Evolutionary conservation across 2,797 vertebrate species (phyloP).

Genomic region (Acanthiza pusilla): DNA sequence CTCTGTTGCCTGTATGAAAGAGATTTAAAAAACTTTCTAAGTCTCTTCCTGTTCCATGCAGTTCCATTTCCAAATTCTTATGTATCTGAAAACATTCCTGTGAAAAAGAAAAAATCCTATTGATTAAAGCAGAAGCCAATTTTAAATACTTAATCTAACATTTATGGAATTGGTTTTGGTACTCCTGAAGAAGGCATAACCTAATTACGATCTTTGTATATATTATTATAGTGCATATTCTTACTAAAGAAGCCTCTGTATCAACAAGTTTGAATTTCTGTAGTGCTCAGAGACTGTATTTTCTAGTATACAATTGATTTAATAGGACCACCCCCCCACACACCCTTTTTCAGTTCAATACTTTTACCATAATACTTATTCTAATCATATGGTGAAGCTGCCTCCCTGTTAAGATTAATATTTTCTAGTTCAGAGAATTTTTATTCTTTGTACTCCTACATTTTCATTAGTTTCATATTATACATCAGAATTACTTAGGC

Average conservation of each 20-base stretch:
- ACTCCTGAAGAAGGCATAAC: not conserved
- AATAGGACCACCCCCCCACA: rapidly evolving
- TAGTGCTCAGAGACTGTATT: not conserved
- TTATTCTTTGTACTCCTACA: not conserved
- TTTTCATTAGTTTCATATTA: constrained; percentile 33
- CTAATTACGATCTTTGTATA: not conserved
- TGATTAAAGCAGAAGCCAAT: not conserved
- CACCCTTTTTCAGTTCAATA: not conserved
- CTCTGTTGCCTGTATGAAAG: not conserved
- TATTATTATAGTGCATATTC: not conserved
- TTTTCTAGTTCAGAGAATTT: not conserved
- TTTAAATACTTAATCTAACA: not conserved
- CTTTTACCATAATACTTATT: not conserved
- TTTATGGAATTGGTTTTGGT: not conserved
- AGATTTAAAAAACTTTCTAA: not conserved
- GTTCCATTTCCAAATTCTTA: not conserved
- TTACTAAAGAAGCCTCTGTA: not conserved
- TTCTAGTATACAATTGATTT: not conserved
- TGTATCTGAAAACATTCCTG: not conserved
- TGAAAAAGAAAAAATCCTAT: not conserved
- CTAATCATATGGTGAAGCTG: not conserved
- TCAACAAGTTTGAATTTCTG: not conserved
- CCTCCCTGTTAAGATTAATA: not conserved
- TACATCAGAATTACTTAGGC: constrained; percentile 1
- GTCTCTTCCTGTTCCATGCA: not conserved